A percentile compares a stretch with the other conserved stretches of the same genome.
These are phyloP conservation scores for Hormaphis cornu DNA, from an alignment of 1,140 invertebrate species.

Conservation along the genomic window DNA sequence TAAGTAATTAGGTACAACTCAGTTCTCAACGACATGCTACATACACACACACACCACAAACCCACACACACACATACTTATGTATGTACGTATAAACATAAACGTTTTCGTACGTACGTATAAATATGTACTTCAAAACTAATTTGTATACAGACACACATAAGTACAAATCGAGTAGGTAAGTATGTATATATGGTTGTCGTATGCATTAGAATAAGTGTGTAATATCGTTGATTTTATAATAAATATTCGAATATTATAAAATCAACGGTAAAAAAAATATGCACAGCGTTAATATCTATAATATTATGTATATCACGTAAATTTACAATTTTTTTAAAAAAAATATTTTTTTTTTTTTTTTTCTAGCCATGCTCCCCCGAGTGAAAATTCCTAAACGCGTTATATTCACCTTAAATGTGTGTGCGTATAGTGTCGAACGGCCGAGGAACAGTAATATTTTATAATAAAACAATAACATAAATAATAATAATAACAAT, in stretches of 20 bases:
- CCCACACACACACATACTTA: neutral
- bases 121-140: too few relatives aligned
- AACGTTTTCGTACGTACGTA: too few relatives aligned
- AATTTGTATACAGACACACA: too few relatives aligned
- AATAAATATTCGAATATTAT: too few relatives aligned
- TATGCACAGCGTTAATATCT: too few relatives aligned
- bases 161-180: too few relatives aligned
- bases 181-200: neutral
- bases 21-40: neutral
- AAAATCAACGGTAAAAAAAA: too few relatives aligned
- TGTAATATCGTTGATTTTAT: too few relatives aligned
- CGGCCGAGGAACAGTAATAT: slow-evolving; percentile 3
- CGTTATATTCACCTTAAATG: neutral
- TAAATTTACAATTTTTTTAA: slow-evolving; percentile 2
- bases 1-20: neutral
- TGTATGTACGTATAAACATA: too few relatives aligned
- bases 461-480: neutral
- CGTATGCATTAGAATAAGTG: too few relatives aligned
- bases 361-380: slow-evolving; percentile 28
- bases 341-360: slow-evolving; percentile 35
- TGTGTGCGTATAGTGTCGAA: neutral
- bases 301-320: neutral
- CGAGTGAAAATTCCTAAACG: slow-evolving; percentile 11
- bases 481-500: neutral
- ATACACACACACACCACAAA: neutral